phyloP scores from a whole-genome alignment of 2,113 vertebrate genomes.

The Rhinolophus sinicus region DNA sequence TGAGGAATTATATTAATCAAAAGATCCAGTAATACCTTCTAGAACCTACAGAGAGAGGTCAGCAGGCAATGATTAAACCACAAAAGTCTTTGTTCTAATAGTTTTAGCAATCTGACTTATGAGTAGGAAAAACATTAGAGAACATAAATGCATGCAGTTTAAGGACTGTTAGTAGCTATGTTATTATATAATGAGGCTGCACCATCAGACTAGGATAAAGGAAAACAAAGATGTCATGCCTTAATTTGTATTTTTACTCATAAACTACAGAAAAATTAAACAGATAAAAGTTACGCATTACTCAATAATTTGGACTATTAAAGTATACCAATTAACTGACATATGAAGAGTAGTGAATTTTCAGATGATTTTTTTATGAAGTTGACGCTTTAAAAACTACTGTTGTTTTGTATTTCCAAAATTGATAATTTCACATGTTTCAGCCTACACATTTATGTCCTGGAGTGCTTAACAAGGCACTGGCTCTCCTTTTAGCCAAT shows the following conservation, averaged over 20 bases:
- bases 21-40: not conserved
- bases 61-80: not conserved
- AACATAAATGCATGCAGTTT: not conserved
- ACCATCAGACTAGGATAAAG: not conserved
- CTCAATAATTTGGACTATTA: not conserved
- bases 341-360: not conserved
- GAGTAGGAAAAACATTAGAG: not conserved
- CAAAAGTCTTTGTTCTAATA: not conserved
- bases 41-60: not conserved
- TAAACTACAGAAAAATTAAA: not conserved
- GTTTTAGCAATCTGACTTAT: not conserved
- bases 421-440: not conserved
- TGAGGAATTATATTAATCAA: not conserved
- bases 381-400: not conserved
- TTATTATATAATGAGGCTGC: not conserved
- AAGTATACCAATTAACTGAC: not conserved
- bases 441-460: not conserved
- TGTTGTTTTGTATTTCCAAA: not conserved
- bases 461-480: not conserved
- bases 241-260: not conserved
- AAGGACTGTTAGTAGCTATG: not conserved
- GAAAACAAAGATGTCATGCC: not conserved
- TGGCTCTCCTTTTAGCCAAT: not conserved
- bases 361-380: not conserved
- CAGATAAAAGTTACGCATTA: not conserved